Percentiles rank a stretch among this genome's conserved stretches.
phyloP scores from a whole-genome alignment of 2,113 vertebrate species.

The Pipra filicauda region DNA sequence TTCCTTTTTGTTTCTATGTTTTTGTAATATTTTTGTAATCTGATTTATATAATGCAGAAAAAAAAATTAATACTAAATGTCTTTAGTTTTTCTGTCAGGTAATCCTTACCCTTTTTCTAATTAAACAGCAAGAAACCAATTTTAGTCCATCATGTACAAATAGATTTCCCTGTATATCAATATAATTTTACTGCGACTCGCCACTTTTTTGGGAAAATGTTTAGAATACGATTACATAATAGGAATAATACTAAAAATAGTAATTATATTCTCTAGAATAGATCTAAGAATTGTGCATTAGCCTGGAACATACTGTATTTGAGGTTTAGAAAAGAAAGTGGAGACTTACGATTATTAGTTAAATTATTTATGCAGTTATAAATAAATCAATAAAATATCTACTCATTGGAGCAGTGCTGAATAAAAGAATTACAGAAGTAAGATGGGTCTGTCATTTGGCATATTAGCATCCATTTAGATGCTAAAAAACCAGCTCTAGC shows the following conservation, averaged over 20 bases:
- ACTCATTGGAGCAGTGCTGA: background rate
- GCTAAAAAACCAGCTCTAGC: background rate
- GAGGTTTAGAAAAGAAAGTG: slow-evolving; percentile 5
- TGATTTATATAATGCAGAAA: background rate
- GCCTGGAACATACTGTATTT: background rate
- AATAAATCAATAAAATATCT: slow-evolving; percentile 32
- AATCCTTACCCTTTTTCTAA: background rate
- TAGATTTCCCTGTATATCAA: background rate
- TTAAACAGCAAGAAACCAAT: background rate
- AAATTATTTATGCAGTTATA: slow-evolving; percentile 50
- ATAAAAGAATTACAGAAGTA: slow-evolving; percentile 15
- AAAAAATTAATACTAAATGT: background rate
- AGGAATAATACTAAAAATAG: background rate
- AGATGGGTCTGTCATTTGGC: background rate
- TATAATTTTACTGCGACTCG: background rate
- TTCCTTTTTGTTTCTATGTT: background rate
- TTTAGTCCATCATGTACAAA: background rate
- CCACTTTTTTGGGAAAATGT: background rate
- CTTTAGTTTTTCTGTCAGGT: background rate
- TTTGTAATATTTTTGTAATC: background rate
- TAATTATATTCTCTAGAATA: background rate
- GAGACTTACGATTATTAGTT: slow-evolving; percentile 11
- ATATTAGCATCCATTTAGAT: background rate
- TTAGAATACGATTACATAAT: slow-evolving; percentile 10
- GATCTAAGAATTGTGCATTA: background rate